Evolutionary conservation across 2,113 vertebrate genomes (phyloP).

Genomic region (Ursus arctos): DNA sequence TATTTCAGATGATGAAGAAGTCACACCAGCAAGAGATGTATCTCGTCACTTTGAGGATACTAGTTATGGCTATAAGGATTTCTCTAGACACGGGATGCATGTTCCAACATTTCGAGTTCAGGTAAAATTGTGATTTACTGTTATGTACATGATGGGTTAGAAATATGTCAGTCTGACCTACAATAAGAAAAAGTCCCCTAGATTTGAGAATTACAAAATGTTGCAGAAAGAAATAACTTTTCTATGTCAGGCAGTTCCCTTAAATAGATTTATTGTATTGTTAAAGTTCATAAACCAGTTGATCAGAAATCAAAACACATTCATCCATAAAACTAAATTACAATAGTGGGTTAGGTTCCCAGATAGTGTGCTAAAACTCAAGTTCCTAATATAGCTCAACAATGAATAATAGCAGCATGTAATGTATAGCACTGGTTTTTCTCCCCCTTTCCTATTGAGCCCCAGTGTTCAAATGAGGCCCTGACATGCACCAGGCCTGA

Average conservation of each 20-base stretch:
- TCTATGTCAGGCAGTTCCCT: neutral
- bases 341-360: neutral
- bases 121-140: constrained; percentile 86
- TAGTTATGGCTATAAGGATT: constrained; percentile 98
- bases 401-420: neutral
- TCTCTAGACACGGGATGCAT: constrained; percentile 96
- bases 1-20: constrained; percentile 94
- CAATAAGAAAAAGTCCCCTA: neutral
- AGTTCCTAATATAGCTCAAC: neutral
- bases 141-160: neutral
- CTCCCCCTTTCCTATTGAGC: neutral
- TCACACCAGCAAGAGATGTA: constrained; percentile 92
- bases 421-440: neutral
- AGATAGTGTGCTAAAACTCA: neutral
- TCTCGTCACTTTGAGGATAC: constrained; percentile 98
- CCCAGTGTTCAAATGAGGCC: neutral
- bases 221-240: constrained; percentile 33
- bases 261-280: constrained; percentile 1
- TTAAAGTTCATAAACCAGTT: constrained; percentile 18
- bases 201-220: constrained; percentile 18
- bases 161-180: neutral
- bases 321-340: constrained; percentile 26
- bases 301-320: constrained; percentile 48
- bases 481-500: neutral
- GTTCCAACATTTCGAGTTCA: constrained; percentile 98